These are phyloP conservation scores for Lampropteryx suffumata DNA, from an alignment of 2,888 invertebrate species.

Conservation along the genomic window DNA sequence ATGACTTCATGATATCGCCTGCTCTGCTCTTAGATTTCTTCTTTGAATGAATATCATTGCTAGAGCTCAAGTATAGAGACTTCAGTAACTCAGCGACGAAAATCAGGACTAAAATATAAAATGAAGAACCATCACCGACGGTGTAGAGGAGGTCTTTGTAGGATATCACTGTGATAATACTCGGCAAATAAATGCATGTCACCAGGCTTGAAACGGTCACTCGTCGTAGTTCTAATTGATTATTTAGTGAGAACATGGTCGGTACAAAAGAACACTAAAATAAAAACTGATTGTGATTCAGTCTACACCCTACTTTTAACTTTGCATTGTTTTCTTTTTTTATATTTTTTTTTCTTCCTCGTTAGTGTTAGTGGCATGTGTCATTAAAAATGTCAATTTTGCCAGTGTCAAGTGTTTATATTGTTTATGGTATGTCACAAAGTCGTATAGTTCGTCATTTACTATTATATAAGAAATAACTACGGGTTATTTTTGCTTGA, in stretches of 20 bases:
- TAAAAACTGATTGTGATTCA: too few relatives aligned
- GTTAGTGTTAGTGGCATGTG: too few relatives aligned
- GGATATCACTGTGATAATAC: constrained; percentile 80
- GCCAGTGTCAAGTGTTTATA: too few relatives aligned
- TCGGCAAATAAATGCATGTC: constrained; percentile 85
- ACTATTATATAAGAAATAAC: too few relatives aligned
- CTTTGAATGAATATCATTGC: constrained; percentile 62
- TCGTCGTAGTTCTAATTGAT: constrained; percentile 67
- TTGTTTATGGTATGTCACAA: too few relatives aligned
- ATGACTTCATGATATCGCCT: constrained; percentile 77
- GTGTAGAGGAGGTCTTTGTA: constrained; percentile 83
- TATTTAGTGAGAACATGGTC: constrained; percentile 65
- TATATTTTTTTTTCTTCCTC: too few relatives aligned
- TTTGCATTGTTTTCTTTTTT: too few relatives aligned
- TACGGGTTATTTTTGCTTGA: too few relatives aligned
- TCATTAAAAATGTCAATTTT: too few relatives aligned
- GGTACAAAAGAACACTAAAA: too few relatives aligned
- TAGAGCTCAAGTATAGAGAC: constrained; percentile 64
- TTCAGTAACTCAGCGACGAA: constrained; percentile 82
- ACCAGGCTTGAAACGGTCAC: constrained; percentile 79
- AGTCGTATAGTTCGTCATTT: too few relatives aligned
- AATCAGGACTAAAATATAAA: constrained; percentile 67
- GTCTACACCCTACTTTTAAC: too few relatives aligned
- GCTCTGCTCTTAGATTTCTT: constrained; percentile 63
- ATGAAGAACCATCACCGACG: constrained; percentile 81